A percentile compares a stretch with the other conserved stretches of the same genome.
Conservation (phyloP, 2,888 invertebrate genomes). For the Dorcus parallelipipedus region DNA sequence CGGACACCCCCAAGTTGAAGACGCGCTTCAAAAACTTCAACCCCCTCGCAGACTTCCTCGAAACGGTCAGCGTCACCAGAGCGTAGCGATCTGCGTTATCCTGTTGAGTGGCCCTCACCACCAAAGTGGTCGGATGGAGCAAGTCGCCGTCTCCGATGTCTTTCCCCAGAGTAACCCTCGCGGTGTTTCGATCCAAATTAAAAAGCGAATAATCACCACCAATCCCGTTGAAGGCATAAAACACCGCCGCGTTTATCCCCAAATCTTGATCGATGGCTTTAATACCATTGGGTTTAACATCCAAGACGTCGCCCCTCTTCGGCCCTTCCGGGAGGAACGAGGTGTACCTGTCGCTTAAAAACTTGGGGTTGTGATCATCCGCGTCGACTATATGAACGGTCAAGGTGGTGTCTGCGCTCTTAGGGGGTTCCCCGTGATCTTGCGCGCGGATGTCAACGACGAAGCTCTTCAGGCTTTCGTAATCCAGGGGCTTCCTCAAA, state of each 20-base stretch:
- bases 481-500: conserved; percentile 76
- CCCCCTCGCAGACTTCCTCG: conserved; percentile 47
- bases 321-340: conserved; percentile 64
- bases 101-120: conserved; percentile 69
- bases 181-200: conserved; percentile 62
- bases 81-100: conserved; percentile 89
- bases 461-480: conserved; percentile 74
- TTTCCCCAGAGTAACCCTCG: conserved; percentile 57
- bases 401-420: conserved; percentile 70
- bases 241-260: conserved; percentile 72
- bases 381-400: conserved; percentile 81
- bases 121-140: conserved; percentile 70
- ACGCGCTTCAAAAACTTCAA: conserved; percentile 67
- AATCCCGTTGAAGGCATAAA: conserved; percentile 64
- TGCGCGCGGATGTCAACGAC: conserved; percentile 70
- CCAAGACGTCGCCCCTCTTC: conserved; percentile 61
- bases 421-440: conserved; percentile 81
- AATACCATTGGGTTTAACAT: conserved; percentile 69
- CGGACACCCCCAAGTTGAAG: conserved; percentile 69
- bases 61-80: conserved; percentile 74
- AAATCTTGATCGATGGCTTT: conserved; percentile 77
- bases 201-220: conserved; percentile 63
- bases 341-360: conserved; percentile 65
- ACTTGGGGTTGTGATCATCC: conserved; percentile 88
- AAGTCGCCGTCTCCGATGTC: conserved; percentile 61